These are phyloP conservation scores for Trichopria drosophilae DNA, from an alignment of 2,888 invertebrate species.

Conservation along the genomic window DNA sequence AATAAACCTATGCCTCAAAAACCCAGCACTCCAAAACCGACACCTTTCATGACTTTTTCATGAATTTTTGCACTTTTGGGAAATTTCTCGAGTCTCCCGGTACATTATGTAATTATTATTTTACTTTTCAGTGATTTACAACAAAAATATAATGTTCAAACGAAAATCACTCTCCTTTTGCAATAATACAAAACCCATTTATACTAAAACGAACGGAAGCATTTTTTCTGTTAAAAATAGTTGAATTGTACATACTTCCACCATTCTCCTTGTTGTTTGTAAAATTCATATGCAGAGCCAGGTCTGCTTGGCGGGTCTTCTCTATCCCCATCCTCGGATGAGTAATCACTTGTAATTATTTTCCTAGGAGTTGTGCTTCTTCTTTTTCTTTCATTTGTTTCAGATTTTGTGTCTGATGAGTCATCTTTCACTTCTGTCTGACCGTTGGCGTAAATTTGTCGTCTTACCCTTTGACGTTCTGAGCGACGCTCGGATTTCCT, in stretches of 20 bases:
- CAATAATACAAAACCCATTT: background rate
- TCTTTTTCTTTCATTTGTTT: slow-evolving; percentile 51
- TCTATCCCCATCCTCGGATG: slow-evolving; percentile 65
- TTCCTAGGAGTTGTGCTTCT: slow-evolving; percentile 53
- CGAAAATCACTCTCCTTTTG: no score
- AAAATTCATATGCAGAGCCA: slow-evolving; percentile 72
- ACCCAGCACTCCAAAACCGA: no score
- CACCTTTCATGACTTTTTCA: no score
- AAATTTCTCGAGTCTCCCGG: no score
- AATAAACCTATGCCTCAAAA: no score
- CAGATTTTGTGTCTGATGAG: slow-evolving; percentile 34
- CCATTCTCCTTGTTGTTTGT: slow-evolving; percentile 78
- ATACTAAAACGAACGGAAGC: background rate
- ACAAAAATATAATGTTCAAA: no score
- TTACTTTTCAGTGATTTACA: no score
- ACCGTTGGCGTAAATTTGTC: slow-evolving; percentile 48
- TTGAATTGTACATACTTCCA: slow-evolving; percentile 72
- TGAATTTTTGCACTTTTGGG: no score
- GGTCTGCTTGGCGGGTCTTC: slow-evolving; percentile 60
- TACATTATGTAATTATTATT: no score
- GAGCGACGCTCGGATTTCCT: slow-evolving; percentile 49
- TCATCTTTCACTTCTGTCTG: slow-evolving; percentile 47
- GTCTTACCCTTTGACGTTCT: slow-evolving; percentile 50
- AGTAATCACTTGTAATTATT: slow-evolving; percentile 64
- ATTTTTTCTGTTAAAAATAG: background rate